Evolutionary conservation across 2,888 invertebrate species (phyloP).

Genomic region (Volucella zonaria): DNA sequence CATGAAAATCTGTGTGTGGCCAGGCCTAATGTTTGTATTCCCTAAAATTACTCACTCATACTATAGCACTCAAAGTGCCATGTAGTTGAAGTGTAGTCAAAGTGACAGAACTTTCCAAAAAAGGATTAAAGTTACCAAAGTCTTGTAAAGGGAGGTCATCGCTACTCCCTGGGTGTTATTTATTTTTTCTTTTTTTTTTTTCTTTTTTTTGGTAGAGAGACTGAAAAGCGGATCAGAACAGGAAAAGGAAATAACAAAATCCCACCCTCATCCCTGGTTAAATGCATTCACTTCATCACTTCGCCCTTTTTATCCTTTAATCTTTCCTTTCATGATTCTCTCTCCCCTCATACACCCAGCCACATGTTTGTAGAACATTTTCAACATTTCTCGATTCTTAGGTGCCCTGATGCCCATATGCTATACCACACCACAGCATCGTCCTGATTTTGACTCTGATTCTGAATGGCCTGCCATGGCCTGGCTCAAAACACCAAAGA

Average conservation of each 20-base stretch:
- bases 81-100: conserved; percentile 21
- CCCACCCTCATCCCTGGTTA: conserved; percentile 66
- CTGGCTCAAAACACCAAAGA: conserved; percentile 19
- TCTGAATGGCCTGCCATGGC: not conserved
- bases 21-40: conserved; percentile 57
- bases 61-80: not conserved
- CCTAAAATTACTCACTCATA: conserved; percentile 48
- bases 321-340: conserved; percentile 64
- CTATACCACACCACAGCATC: too few species aligned
- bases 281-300: conserved; percentile 73
- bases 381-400: too few species aligned
- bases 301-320: conserved; percentile 70
- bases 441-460: too few species aligned
- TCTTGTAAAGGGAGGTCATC: conserved; percentile 38
- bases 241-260: conserved; percentile 36
- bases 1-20: conserved; percentile 56
- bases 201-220: conserved; percentile 17
- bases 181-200: conserved; percentile 59
- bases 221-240: not conserved
- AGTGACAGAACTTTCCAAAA: conserved; percentile 38
- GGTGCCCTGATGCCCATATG: too few species aligned
- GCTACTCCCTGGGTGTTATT: conserved; percentile 39
- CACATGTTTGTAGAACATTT: not conserved
- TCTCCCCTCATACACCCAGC: conserved; percentile 39
- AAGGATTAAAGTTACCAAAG: conserved; percentile 48